These are phyloP conservation scores for Fopius arisanus DNA, from an alignment of 1,140 invertebrate genomes.

Conservation along the genomic window DNA sequence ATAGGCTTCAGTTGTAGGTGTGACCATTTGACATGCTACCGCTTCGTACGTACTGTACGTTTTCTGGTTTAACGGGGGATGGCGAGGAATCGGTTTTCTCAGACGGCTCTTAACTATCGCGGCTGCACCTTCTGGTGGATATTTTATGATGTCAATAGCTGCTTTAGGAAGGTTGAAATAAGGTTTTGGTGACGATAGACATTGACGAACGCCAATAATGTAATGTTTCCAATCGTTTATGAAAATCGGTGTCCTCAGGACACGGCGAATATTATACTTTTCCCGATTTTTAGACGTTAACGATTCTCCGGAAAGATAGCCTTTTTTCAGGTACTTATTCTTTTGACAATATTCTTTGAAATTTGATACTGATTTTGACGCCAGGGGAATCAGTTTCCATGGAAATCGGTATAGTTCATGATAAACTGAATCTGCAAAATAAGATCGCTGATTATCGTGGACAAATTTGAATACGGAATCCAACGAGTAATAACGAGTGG, in stretches of 20 bases:
- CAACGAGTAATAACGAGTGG: not conserved
- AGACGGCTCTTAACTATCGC: not conserved
- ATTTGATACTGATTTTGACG: not conserved
- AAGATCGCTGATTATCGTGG: not conserved
- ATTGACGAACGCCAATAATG: not conserved
- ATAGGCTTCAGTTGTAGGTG: not conserved
- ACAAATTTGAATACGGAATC: too few relatives aligned
- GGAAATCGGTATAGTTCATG: conserved; percentile 16
- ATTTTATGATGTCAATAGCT: conserved; percentile 20
- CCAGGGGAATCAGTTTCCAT: not conserved
- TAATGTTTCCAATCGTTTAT: not conserved
- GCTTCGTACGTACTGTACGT: conserved; percentile 22
- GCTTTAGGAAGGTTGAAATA: conserved; percentile 14
- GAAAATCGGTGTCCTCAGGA: conserved; percentile 11
- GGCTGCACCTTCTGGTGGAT: not conserved
- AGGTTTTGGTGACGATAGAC: not conserved
- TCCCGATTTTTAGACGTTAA: not conserved
- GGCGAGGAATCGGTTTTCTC: conserved; percentile 14
- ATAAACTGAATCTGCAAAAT: not conserved
- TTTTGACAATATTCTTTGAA: not conserved
- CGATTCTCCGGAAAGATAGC: not conserved
- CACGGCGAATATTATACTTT: conserved; percentile 15
- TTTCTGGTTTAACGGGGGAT: not conserved
- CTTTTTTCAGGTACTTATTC: conserved; percentile 28
- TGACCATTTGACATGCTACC: conserved; percentile 29